Evolutionary conservation across 2,888 invertebrate species (phyloP).

Genomic region (Leptothorax acervorum): DNA sequence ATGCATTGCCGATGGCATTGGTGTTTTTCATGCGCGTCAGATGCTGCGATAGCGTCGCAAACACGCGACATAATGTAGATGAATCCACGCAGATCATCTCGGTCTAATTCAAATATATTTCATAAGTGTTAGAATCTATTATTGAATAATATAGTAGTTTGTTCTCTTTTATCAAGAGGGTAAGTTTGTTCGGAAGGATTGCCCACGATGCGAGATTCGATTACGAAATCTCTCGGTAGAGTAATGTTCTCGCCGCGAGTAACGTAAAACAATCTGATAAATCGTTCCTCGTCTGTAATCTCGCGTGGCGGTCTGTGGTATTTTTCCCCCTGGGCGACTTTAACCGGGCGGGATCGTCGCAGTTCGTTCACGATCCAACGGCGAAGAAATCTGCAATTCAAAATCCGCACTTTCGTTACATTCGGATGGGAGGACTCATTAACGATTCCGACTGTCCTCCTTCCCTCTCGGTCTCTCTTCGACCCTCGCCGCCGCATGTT

Average conservation of each 20-base stretch:
- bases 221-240: not conserved
- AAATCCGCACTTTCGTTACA: conserved; percentile 66
- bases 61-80: not conserved
- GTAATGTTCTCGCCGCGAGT: not conserved
- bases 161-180: not conserved
- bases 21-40: conserved; percentile 9
- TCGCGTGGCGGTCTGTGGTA: conserved; percentile 10
- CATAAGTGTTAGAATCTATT: not conserved
- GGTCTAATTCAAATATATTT: not conserved
- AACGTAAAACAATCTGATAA: conserved; percentile 20
- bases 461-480: not conserved
- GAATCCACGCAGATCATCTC: not conserved
- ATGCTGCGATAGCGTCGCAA: not conserved
- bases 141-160: not conserved
- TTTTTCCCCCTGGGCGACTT: conserved; percentile 34
- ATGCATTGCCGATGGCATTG: conserved; percentile 38
- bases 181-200: not conserved
- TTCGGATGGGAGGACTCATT: conserved; percentile 69
- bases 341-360: conserved; percentile 30
- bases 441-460: conserved; percentile 66
- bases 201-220: not conserved
- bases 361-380: conserved; percentile 38
- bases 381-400: conserved; percentile 72
- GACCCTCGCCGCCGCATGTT: conserved; percentile 60
- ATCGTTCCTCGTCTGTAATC: conserved; percentile 28